Evolutionary conservation across 2,888 invertebrate genomes (phyloP), one percentile per base, ranked within the genome.

Genomic region (Tiliacea citrago): DNA sequence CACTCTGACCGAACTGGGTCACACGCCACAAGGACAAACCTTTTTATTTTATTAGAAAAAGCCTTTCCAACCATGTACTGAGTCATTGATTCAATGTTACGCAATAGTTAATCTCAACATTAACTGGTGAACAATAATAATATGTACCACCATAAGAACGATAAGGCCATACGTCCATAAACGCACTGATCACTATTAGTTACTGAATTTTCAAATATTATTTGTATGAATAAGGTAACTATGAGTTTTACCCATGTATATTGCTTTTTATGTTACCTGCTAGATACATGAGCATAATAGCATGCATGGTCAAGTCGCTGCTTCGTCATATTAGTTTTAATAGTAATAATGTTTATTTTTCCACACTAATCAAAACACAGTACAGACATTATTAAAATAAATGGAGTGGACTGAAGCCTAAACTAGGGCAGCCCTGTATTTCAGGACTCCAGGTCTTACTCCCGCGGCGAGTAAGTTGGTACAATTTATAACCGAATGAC

Each of bases 1-100:
- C 83, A 83, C 89, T 89, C 88, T 85, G 86, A 87, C 87, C 88
- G 73, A 89, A 86, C 84, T 88, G 89, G 90, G 89, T 88, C 90
- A 88, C 87, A 84, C 83, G 79, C 90, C 88, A 83, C 88, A 90
- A 88, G 83, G 88, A 89, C 86, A 87, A 88, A 83, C 84, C 83
- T 79, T 89, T 91, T 90, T 89, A 89, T 90, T 88, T 87, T 84
- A 82, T 84, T 87, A 83, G 79, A 83, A 87, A 87, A 79, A 79
- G 75, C 60, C 77, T 86, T 77, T 69, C 68, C 71, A 76, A 65
- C 49, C 65, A 57, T 68, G 53, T 61, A 76, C 68, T 67, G 67
- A 76, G 57, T 74, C 78, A 72, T 75, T 72, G 68, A 77, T 72
- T 77, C 57, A 75, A 68, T 67, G 66, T 61, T 57, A 73, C 42